These are phyloP conservation scores for Falcunculus frontatus DNA, from an alignment of 2,113 vertebrate genomes.

Conservation along the genomic window DNA sequence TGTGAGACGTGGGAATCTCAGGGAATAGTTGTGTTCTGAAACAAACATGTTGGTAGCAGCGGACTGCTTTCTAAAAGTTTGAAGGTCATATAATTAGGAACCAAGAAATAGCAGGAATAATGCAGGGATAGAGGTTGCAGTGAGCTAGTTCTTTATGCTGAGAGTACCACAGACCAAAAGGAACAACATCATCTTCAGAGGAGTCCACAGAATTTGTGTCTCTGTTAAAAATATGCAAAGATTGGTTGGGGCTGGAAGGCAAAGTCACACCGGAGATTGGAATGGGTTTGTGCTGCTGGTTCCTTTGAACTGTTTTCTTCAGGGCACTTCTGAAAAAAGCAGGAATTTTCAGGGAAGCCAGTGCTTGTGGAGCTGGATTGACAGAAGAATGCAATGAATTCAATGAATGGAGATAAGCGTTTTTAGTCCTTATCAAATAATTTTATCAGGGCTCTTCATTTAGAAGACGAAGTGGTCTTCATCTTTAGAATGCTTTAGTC, in stretches of 20 bases:
- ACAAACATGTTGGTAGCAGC: neutral
- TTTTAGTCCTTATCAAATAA: conserved; percentile 34
- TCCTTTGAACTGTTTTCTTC: conserved; percentile 43
- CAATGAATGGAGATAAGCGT: conserved; percentile 32
- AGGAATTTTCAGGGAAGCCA: conserved; percentile 26
- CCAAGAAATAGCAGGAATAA: neutral
- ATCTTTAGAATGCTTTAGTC: conserved; percentile 10
- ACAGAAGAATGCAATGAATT: conserved; percentile 41
- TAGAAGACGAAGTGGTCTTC: conserved; percentile 22
- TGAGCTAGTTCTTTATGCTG: neutral
- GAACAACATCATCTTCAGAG: neutral
- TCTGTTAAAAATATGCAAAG: neutral
- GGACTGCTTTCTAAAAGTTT: neutral
- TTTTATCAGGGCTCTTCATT: conserved; percentile 41
- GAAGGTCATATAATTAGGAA: neutral
- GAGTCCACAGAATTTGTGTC: neutral
- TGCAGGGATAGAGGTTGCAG: neutral
- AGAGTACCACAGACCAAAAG: neutral
- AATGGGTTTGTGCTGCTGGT: neutral
- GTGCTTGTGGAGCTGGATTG: neutral
- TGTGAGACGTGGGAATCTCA: rapidly evolving
- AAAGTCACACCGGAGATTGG: neutral
- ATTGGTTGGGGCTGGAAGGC: neutral
- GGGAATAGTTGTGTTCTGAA: neutral
- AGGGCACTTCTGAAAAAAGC: conserved; percentile 38